A percentile compares a stretch with the other conserved stretches of the same genome.
Evolutionary conservation across 2,797 vertebrate species (phyloP).

Genomic region (Podarcis siculus): DNA sequence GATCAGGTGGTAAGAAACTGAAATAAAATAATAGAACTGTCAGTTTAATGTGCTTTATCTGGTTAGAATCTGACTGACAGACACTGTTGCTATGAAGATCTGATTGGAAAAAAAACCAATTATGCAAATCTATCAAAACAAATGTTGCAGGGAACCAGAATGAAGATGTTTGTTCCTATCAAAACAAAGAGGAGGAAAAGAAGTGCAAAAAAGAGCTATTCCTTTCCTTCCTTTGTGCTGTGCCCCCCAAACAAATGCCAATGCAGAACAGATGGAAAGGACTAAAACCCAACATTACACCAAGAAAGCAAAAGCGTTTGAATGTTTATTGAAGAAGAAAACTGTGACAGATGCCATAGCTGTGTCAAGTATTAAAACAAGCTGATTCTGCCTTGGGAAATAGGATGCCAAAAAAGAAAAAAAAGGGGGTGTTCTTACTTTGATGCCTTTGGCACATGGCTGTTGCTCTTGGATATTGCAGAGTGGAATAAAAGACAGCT

Average conservation of each 20-base stretch:
- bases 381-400: constrained; percentile 27
- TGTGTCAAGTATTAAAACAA: constrained; percentile 63
- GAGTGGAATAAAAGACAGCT: neutral
- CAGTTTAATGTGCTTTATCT: constrained; percentile 18
- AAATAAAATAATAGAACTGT: constrained; percentile 58
- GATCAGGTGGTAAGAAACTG: constrained; percentile 4
- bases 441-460: accelerated
- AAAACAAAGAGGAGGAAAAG: constrained; percentile 59
- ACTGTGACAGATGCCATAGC: constrained; percentile 65
- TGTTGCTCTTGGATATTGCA: neutral
- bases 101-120: constrained; percentile 24
- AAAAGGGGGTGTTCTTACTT: neutral
- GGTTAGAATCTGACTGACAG: neutral
- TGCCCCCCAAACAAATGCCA: constrained; percentile 33
- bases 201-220: constrained; percentile 62
- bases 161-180: constrained; percentile 38
- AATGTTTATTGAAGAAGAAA: constrained; percentile 62
- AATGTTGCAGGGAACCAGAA: neutral
- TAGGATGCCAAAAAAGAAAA: constrained; percentile 8
- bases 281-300: constrained; percentile 46
- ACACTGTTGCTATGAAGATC: neutral
- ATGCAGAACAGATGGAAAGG: constrained; percentile 71
- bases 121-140: neutral
- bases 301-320: constrained; percentile 56
- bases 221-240: constrained; percentile 43